phyloP scores from a whole-genome alignment of 2,888 invertebrate genomes.

The Acleris literana region DNA sequence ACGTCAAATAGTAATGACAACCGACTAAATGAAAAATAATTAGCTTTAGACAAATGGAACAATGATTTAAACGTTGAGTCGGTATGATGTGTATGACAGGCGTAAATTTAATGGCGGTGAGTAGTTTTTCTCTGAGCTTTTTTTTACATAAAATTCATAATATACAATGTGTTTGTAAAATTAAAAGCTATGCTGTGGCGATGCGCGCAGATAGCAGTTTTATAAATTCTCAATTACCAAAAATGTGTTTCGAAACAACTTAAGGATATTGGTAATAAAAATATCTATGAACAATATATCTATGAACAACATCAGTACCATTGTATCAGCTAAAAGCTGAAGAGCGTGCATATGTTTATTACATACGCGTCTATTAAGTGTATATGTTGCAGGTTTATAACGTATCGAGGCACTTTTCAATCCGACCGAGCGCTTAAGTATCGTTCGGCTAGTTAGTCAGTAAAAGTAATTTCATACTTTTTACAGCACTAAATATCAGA shows the following conservation, averaged over 20 bases:
- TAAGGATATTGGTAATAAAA: too few species aligned
- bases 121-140: conserved; percentile 23
- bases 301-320: too few species aligned
- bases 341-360: too few species aligned
- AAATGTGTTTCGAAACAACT: conserved; percentile 14
- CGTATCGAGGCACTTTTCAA: too few species aligned
- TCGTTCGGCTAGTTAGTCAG: too few species aligned
- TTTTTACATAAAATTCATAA: conserved; percentile 22
- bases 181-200: conserved; percentile 31
- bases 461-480: too few species aligned
- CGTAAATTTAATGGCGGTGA: conserved; percentile 8
- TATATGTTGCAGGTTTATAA: neutral
- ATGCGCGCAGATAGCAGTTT: conserved; percentile 14
- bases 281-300: too few species aligned
- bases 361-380: too few species aligned
- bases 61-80: conserved; percentile 2
- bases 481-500: too few species aligned
- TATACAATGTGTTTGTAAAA: conserved; percentile 28
- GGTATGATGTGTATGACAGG: neutral
- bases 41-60: conserved; percentile 5
- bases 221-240: conserved; percentile 2
- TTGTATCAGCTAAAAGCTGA: too few species aligned
- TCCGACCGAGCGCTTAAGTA: too few species aligned
- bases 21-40: conserved; percentile 8
- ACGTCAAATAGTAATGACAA: conserved; percentile 23